These are phyloP conservation scores for Muscicapa striata DNA, from an alignment of 2,797 vertebrate species.

Conservation along the genomic window DNA sequence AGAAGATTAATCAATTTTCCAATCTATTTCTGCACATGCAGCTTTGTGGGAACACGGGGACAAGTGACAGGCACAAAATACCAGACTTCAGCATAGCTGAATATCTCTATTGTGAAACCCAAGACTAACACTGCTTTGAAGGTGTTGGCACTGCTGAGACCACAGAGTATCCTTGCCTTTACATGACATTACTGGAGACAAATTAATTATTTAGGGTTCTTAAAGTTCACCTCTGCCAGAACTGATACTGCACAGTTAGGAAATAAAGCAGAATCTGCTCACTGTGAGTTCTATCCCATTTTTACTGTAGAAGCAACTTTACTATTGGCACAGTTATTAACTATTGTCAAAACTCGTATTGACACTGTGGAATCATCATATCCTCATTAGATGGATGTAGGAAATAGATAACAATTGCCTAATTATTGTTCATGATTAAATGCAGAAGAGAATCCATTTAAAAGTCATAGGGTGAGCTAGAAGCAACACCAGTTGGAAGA, in stretches of 20 bases:
- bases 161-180: background rate
- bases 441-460: background rate
- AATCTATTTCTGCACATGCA: background rate
- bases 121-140: background rate
- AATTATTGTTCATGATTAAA: background rate
- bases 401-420: background rate
- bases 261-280: background rate
- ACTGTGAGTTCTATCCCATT: background rate
- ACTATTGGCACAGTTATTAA: background rate
- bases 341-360: background rate
- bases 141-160: rapidly evolving
- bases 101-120: background rate
- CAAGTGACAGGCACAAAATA: background rate
- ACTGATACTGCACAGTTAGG: background rate
- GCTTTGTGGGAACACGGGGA: background rate
- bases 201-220: background rate
- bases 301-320: background rate
- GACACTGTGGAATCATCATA: background rate
- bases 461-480: background rate
- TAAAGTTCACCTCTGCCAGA: background rate
- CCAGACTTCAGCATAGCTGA: background rate
- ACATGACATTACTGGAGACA: background rate
- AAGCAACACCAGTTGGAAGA: background rate
- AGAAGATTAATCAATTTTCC: background rate
- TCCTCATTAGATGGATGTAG: background rate